phyloP scores from a whole-genome alignment of 2,113 vertebrate genomes.

The Tachuris rubrigastra region DNA sequence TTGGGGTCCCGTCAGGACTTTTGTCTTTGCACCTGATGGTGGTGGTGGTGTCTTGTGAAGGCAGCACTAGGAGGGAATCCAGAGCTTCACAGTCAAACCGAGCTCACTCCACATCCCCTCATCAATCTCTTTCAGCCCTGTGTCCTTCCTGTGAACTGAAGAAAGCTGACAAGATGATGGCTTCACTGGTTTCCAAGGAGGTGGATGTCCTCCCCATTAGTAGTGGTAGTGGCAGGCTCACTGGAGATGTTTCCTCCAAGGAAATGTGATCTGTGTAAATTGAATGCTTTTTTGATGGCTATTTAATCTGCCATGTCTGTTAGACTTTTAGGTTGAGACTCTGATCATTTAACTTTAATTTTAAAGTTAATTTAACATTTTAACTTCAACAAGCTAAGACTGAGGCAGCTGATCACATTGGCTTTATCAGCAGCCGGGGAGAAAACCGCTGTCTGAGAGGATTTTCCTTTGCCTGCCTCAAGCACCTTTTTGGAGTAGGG shows the following conservation, averaged over 20 bases:
- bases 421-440: not conserved
- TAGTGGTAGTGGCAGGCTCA: not conserved
- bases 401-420: not conserved
- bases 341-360: not conserved
- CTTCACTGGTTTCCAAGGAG: not conserved
- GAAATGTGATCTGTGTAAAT: not conserved
- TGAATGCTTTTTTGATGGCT: not conserved
- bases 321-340: not conserved
- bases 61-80: not conserved
- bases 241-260: not conserved
- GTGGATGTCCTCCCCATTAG: not conserved
- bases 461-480: not conserved
- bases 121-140: not conserved
- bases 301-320: not conserved
- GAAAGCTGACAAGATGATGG: not conserved
- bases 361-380: not conserved
- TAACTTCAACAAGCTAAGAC: not conserved
- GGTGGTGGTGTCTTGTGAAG: not conserved
- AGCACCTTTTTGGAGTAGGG: not conserved
- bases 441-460: not conserved
- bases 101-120: not conserved
- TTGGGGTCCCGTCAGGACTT: not conserved
- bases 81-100: not conserved
- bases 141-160: not conserved
- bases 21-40: fast-evolving